A percentile compares a stretch with the other conserved stretches of the same genome.
Evolutionary conservation across 2,797 vertebrate species (phyloP).

Genomic region (Acipenser transmontanus): DNA sequence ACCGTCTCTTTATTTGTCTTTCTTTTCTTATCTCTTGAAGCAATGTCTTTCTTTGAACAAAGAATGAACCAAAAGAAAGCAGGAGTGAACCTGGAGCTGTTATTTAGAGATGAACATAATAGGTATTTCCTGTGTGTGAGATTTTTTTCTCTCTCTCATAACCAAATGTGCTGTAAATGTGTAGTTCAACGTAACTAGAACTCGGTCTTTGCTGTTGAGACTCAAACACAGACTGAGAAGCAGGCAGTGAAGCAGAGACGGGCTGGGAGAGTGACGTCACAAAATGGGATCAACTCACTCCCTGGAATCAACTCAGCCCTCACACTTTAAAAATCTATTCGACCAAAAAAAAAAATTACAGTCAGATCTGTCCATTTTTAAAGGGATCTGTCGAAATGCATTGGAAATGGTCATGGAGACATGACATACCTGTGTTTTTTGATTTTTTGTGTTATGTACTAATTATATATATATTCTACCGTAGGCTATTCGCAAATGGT

Average conservation of each 20-base stretch:
- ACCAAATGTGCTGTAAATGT: constrained; percentile 26
- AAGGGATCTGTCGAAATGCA: no score
- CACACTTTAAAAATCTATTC: constrained; percentile 13
- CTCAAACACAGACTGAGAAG: constrained; percentile 43
- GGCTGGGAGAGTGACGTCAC: constrained; percentile 55
- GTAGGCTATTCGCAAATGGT: no score
- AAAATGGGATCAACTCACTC: constrained; percentile 44
- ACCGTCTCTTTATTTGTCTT: constrained; percentile 3
- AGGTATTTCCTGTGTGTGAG: constrained; percentile 33
- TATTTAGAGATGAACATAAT: constrained; percentile 11
- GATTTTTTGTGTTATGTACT: no score
- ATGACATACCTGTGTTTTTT: no score
- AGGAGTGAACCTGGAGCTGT: constrained; percentile 2
- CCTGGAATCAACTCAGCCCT: constrained; percentile 28
- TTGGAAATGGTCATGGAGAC: no score
- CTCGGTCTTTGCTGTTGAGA: constrained; percentile 32
- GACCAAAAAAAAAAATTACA: constrained; percentile 23
- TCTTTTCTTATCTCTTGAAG: constrained; percentile 18
- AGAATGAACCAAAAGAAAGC: constrained; percentile 1
- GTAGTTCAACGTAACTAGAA: constrained; percentile 33
- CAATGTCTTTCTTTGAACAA: constrained; percentile 12
- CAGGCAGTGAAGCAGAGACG: constrained; percentile 29
- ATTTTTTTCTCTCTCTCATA: constrained; percentile 43
- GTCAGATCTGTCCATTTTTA: no score
- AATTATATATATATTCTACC: no score